These are phyloP conservation scores for Dryadula phaetusa DNA, from an alignment of 2,888 invertebrate species.

Conservation along the genomic window DNA sequence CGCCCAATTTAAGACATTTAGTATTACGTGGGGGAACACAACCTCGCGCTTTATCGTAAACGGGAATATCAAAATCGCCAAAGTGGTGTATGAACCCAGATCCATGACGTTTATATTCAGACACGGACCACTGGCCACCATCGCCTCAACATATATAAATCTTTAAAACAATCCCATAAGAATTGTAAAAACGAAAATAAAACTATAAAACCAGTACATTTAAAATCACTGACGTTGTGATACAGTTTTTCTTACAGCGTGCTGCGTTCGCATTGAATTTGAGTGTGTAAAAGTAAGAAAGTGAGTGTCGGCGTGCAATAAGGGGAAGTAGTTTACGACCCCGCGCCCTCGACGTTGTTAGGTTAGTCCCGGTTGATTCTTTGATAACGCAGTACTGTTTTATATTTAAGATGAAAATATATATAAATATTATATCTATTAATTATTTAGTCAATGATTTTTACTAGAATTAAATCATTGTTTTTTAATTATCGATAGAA, in stretches of 20 bases:
- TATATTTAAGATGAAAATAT: conserved; percentile 34
- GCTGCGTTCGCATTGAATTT: conserved; percentile 41
- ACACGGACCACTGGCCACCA: too few species aligned
- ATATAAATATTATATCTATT: not conserved
- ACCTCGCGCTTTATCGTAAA: too few species aligned
- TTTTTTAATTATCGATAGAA: too few species aligned
- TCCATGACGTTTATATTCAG: too few species aligned
- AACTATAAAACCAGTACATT: conserved; percentile 25
- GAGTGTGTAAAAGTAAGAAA: conserved; percentile 53
- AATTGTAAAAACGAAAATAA: conserved; percentile 14
- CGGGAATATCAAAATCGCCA: too few species aligned
- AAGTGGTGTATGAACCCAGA: too few species aligned
- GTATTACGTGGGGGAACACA: too few species aligned
- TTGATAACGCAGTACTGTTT: conserved; percentile 61
- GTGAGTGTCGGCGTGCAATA: conserved; percentile 54
- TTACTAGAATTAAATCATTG: too few species aligned
- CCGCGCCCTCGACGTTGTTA: conserved; percentile 68
- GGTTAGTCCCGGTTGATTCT: conserved; percentile 77
- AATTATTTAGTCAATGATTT: too few species aligned
- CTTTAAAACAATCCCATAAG: not conserved
- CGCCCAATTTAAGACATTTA: too few species aligned
- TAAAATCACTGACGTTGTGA: conserved; percentile 33
- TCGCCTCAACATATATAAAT: not conserved
- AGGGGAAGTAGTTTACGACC: conserved; percentile 81
- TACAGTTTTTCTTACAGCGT: conserved; percentile 36